Evolutionary conservation across 2,113 vertebrate genomes (phyloP).

Genomic region (Peucedramus taeniatus): DNA sequence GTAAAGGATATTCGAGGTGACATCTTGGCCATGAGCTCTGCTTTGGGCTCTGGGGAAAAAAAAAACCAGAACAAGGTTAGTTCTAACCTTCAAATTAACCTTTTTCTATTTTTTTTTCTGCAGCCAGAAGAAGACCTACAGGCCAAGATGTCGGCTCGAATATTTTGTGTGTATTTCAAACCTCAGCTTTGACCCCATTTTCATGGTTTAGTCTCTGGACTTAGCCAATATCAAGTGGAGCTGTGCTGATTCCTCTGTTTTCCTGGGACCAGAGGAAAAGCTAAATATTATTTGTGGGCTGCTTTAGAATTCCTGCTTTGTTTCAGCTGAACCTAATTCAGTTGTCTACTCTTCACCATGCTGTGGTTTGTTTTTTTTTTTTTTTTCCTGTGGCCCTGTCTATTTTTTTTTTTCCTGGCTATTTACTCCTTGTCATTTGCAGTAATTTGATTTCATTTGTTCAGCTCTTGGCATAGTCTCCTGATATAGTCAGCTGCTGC

Average conservation of each 20-base stretch:
- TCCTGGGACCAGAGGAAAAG: neutral
- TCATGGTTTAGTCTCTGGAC: neutral
- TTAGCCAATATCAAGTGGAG: neutral
- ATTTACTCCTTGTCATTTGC: conserved; percentile 47
- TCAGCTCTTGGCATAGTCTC: conserved; percentile 51
- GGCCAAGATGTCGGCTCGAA: conserved; percentile 46
- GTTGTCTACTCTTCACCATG: neutral
- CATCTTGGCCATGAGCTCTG: conserved; percentile 45
- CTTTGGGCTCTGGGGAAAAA: conserved; percentile 1
- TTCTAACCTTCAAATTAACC: conserved; percentile 69
- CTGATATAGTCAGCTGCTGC: conserved; percentile 46
- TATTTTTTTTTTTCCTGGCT: neutral
- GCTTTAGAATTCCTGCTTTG: neutral
- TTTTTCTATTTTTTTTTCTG: conserved; percentile 58
- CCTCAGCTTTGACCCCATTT: conserved; percentile 10
- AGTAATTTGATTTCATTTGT: conserved; percentile 64
- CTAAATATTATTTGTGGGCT: neutral
- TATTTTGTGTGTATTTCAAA: conserved; percentile 40
- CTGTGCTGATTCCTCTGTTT: neutral
- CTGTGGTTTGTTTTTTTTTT: neutral
- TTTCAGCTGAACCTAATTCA: neutral
- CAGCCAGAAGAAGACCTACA: conserved; percentile 28
- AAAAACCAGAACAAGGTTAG: conserved; percentile 42
- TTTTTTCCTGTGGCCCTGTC: neutral
- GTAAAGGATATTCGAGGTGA: conserved; percentile 42